Conservation (phyloP, 2,888 invertebrate genomes). For the Lacanobia oleracea region DNA sequence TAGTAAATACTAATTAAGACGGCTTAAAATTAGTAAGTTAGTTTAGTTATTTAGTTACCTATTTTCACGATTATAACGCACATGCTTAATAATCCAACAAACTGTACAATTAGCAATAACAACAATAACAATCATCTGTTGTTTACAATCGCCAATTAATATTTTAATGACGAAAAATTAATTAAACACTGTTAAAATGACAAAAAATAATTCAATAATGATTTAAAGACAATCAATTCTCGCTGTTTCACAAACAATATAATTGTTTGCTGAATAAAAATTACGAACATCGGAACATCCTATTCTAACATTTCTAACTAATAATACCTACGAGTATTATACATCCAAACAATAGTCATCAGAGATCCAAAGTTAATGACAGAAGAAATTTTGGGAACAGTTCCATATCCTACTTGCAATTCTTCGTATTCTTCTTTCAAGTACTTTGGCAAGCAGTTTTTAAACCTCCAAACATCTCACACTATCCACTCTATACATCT, state of each 20-base stretch:
- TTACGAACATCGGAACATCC: background rate
- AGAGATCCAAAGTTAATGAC: background rate
- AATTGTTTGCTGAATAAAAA: slow-evolving; percentile 3
- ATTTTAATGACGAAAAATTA: slow-evolving; percentile 14
- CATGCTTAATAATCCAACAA: background rate
- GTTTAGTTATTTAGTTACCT: no score
- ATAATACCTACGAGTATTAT: no score
- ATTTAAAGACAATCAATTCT: background rate
- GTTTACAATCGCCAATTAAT: slow-evolving; percentile 31
- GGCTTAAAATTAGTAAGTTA: no score
- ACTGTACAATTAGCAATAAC: background rate
- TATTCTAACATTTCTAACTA: no score
- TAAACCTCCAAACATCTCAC: slow-evolving; percentile 5
- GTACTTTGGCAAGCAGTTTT: slow-evolving; percentile 20
- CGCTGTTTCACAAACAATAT: background rate
- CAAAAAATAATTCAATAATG: background rate
- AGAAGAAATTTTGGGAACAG: background rate
- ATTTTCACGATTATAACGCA: background rate
- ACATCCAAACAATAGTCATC: background rate
- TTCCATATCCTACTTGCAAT: background rate
- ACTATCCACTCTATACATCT: slow-evolving; percentile 17
- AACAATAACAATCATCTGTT: slow-evolving; percentile 2
- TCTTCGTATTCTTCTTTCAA: slow-evolving; percentile 28
- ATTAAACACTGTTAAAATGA: slow-evolving; percentile 12
- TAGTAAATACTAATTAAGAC: background rate